Base-by-base conservation (phyloP, 2,113 vertebrate species). In the Daphoenositta chrysoptera region DNA sequence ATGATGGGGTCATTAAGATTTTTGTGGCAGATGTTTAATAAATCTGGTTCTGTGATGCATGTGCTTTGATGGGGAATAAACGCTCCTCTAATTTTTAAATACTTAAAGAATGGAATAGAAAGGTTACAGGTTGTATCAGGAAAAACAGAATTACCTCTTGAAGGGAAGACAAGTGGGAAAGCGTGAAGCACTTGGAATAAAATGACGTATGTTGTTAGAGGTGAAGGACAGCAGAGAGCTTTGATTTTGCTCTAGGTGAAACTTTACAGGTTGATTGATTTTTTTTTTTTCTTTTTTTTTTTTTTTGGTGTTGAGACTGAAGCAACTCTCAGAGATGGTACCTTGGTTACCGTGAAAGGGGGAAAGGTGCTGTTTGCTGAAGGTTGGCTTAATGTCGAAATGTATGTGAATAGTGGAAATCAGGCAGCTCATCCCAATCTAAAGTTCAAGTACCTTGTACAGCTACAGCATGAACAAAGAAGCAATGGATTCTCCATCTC, bases 311-410 rank as follows among this genome's bases (percentile, higher is more conserved):
- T 81, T 40, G 50, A 37, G 26, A 42, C 33, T n/a, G 50, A 61
- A 70, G 53, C 26, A 50, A 5, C 26, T 85, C n/a, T 14, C 11
- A 11, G 14, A 57, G 50, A 11, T 1, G 5, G 17, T 75, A 16
- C 45, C 33, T 48, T 57, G 47, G 40, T 51, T 81, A 31, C 24
- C 4, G 18, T 37, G 47, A 33, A 40, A 40, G 30, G 54, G 28
- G 10, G 13, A 61, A 64, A 48, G 39, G 57, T 53, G 18, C n/a
- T 70, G 15, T 31, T 75, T 76, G 40, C 63, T 56, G 23, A 53
- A 64, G 31, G 19, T 37, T 57, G 45, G 3, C 8, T 22, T 48
- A 12, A 16, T 51, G 24, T 61, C 0, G 1, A 19, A 70, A 53
- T 57, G 15, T 3, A 2, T 21, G n/a, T 47, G 83, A 54, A 26